Evolutionary conservation across 2,113 vertebrate genomes (phyloP).

Genomic region (Mesitornis unicolor): DNA sequence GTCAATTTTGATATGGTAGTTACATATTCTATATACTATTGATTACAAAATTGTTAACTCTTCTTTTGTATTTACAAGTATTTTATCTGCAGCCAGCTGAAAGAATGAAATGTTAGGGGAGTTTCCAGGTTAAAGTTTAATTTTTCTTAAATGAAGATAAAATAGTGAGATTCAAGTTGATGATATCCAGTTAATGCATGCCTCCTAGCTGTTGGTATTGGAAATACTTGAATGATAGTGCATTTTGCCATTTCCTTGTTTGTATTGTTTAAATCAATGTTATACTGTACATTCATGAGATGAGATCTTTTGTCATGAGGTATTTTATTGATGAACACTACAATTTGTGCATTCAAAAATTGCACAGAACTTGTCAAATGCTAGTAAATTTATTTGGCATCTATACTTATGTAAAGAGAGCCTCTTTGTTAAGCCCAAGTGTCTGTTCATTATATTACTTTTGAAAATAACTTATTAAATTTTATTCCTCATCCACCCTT

Average conservation of each 20-base stretch:
- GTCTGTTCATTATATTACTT: background rate
- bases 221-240: background rate
- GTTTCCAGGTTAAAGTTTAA: background rate
- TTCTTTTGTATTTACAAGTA: background rate
- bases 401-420: background rate
- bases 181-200: background rate
- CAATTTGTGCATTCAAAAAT: background rate
- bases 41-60: background rate
- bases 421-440: background rate
- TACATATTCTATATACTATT: background rate
- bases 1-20: background rate
- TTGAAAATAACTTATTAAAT: background rate
- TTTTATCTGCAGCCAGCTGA: background rate
- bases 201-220: background rate
- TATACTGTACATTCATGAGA: background rate
- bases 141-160: background rate
- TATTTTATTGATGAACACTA: background rate
- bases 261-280: background rate
- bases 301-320: background rate
- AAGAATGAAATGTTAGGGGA: background rate
- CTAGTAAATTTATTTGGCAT: background rate
- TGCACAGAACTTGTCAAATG: background rate
- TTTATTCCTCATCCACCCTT: background rate
- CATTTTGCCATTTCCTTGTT: background rate
- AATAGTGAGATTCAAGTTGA: background rate